Percentiles rank a stretch among this genome's conserved stretches.
Conservation (phyloP, 2,113 vertebrate species). For the Hemiscyllium ocellatum region DNA sequence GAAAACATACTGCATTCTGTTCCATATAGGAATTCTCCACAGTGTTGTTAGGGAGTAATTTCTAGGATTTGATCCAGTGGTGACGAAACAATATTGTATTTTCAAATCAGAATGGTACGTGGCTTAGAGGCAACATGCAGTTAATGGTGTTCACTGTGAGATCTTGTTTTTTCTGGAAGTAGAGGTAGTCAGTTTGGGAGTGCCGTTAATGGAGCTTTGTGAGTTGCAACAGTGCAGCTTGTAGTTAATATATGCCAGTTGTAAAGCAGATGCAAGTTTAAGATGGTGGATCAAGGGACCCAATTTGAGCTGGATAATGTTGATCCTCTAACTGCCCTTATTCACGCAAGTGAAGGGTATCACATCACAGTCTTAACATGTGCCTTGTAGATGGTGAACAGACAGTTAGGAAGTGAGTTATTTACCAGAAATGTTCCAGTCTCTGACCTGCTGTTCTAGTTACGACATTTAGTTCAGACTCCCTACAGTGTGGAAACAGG, state of each 20-base stretch:
- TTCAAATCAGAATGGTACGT: not conserved
- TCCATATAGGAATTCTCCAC: not conserved
- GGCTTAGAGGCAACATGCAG: not conserved
- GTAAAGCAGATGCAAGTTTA: not conserved
- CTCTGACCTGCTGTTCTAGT: not conserved
- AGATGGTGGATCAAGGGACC: not conserved
- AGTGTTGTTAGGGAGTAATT: not conserved
- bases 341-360: not conserved
- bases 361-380: not conserved
- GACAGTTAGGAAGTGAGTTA: not conserved
- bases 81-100: not conserved
- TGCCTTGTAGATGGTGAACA: not conserved
- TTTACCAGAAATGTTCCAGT: not conserved
- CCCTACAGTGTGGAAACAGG: no score
- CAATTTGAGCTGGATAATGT: not conserved
- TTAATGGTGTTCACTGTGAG: not conserved
- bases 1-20: not conserved
- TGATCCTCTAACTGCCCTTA: not conserved
- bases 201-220: not conserved
- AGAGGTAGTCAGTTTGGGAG: not conserved
- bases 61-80: not conserved
- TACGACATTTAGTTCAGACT: not conserved
- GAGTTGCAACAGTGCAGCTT: not conserved
- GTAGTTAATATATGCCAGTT: not conserved
- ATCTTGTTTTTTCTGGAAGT: not conserved